Percentiles rank a stretch among this genome's conserved stretches.
Evolutionary conservation across 2,888 invertebrate genomes (phyloP).

Genomic region (Sarcophaga subvicina): DNA sequence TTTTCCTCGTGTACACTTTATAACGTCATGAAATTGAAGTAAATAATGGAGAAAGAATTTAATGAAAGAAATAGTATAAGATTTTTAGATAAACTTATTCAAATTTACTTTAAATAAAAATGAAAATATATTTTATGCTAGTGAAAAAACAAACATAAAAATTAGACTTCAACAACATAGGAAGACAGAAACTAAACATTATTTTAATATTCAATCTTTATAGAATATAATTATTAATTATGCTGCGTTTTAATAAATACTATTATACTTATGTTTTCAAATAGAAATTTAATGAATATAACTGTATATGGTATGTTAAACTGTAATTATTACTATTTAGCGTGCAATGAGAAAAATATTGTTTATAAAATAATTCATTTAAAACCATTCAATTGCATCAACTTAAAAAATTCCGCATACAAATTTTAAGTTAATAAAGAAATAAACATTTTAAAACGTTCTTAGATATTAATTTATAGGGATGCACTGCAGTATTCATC

Average conservation of each 20-base stretch:
- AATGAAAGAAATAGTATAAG: neutral
- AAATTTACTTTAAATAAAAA: neutral
- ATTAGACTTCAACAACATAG: neutral
- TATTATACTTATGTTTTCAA: neutral
- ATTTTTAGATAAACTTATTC: neutral
- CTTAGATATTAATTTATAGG: no score
- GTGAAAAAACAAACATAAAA: no score
- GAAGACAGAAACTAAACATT: no score
- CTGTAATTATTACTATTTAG: slow-evolving; percentile 4
- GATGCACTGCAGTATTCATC: no score
- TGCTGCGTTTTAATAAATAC: no score
- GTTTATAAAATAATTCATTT: neutral
- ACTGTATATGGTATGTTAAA: slow-evolving; percentile 7
- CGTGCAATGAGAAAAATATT: slow-evolving; percentile 13
- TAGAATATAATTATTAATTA: no score
- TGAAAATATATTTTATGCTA: no score
- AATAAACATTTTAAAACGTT: no score
- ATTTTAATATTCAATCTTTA: no score
- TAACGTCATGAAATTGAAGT: neutral
- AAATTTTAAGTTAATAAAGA: no score
- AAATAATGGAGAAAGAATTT: neutral
- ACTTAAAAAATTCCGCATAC: neutral
- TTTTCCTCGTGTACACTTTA: slow-evolving; percentile 20
- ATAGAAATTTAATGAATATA: neutral
- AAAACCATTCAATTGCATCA: neutral